Evolutionary conservation across 2,113 vertebrate species (phyloP), one percentile per base, ranked within the genome.

Genomic region (Tor tambroides): DNA sequence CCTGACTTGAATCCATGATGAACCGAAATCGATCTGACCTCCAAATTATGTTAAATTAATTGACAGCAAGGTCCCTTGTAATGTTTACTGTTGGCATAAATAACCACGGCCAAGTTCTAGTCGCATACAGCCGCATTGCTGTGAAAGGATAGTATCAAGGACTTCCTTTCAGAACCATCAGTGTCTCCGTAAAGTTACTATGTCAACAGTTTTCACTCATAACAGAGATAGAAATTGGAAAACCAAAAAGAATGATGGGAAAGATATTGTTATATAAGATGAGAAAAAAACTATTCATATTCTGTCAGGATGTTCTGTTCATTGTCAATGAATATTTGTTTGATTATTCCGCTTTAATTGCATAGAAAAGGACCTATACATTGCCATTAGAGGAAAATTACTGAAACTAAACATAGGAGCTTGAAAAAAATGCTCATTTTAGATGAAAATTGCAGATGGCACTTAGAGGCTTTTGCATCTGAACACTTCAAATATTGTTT

Each of bases 21-120:
- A 41, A 63, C 56, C 65, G 1, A 81, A 63, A 61, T 81, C 28
- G 59, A 41, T 81, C 76, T 78, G 79, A 81, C 79, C 79, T 81
- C 79, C 26, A 65, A 38, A 41, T 63, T 12, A n/a, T 35, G 35
- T 11, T 17, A 61, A 80, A 80, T 61, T 1, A 19, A 63, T 26
- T n/a, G 21, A 41, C 6, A 6, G 6, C 56, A 80, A 80, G 23
- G 56, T 43, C 35, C 11, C 32, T 41, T 38, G 5, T 26, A 61
- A 41, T 63, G 15, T 26, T 80, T 80, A 1, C 49, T 54, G 43
- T 51, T 49, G 26, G 41, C 43, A 77, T 28, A 49, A 77, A 77
- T 46, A 77, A 46, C 75, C 43, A 19, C 28, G 17, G 75, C 46
- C 75, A 54, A 32, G 76, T 78, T 78, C 15, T 30, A 19, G 49